These are phyloP conservation scores for Ammodytes marinus DNA, from an alignment of 2,113 vertebrate species.

Conservation along the genomic window DNA sequence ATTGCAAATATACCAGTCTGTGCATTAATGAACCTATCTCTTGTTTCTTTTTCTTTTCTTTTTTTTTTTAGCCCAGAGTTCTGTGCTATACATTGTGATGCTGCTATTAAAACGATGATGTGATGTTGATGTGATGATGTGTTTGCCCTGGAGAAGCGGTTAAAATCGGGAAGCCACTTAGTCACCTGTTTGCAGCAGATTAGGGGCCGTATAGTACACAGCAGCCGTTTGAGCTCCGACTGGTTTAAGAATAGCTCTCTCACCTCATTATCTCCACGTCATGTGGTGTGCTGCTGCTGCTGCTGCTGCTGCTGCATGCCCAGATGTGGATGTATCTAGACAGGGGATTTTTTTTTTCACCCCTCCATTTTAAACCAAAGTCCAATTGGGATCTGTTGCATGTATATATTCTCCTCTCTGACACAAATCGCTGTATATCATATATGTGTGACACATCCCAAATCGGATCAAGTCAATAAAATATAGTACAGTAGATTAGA, in stretches of 20 bases:
- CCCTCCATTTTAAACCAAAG: conserved; percentile 6
- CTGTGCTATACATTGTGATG: conserved; percentile 52
- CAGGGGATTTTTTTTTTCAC: conserved; percentile 25
- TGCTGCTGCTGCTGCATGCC: not conserved
- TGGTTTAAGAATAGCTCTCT: conserved; percentile 48
- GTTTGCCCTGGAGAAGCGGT: conserved; percentile 43
- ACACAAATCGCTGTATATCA: conserved; percentile 39
- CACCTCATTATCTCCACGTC: conserved; percentile 24
- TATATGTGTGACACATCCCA: conserved; percentile 55
- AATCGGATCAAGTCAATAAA: conserved; percentile 68
- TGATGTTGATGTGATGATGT: conserved; percentile 54
- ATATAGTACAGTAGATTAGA: conserved; percentile 47
- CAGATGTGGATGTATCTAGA: conserved; percentile 7
- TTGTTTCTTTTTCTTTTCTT: conserved; percentile 46
- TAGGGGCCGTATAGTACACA: conserved; percentile 8
- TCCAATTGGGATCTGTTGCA: conserved; percentile 36
- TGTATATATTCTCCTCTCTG: conserved; percentile 17
- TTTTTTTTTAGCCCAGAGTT: conserved; percentile 46
- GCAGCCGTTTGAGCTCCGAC: conserved; percentile 19
- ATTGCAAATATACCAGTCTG: conserved; percentile 46
- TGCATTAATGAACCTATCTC: conserved; percentile 67
- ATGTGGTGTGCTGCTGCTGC: not conserved
- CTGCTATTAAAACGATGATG: conserved; percentile 30
- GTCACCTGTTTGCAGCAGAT: conserved; percentile 64
- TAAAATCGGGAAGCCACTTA: conserved; percentile 51